Conservation (phyloP, 2,888 invertebrate species). For the Dichetophora obliterata region DNA sequence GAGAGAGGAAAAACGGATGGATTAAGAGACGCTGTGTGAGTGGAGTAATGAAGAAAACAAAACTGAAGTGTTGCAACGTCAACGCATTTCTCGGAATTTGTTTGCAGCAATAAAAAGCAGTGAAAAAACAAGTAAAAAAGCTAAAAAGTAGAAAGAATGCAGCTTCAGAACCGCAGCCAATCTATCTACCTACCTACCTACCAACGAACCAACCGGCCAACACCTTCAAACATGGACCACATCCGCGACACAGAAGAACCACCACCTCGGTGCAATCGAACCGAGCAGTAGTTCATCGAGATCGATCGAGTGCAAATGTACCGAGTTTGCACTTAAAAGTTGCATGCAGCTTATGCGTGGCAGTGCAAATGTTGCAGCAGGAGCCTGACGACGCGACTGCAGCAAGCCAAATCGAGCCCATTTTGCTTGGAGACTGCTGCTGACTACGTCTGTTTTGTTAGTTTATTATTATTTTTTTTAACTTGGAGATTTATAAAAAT, state of each 20-base stretch:
- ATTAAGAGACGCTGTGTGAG: background rate
- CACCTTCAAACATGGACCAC: background rate
- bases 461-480: background rate
- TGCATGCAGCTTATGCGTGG: conserved; percentile 33
- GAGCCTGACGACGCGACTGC: conserved; percentile 23
- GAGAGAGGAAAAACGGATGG: background rate
- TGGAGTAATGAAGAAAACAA: background rate
- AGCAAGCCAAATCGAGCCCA: background rate
- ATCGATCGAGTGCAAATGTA: conserved; percentile 30
- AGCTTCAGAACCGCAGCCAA: conserved; percentile 16
- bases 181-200: background rate
- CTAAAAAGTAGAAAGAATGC: conserved; percentile 24
- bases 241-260: background rate
- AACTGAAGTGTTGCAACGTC: conserved; percentile 23
- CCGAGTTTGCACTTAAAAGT: conserved; percentile 36
- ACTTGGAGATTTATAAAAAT: conserved; percentile 12
- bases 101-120: conserved; percentile 10
- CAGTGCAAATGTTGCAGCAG: conserved; percentile 1
- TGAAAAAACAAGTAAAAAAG: background rate
- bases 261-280: background rate
- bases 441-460: background rate
- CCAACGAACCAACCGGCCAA: background rate
- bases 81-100: conserved; percentile 30
- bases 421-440: background rate
- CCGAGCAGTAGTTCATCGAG: background rate